These are phyloP conservation scores for Amphipyra tragopoginis DNA, from an alignment of 2,888 invertebrate genomes.

Conservation along the genomic window DNA sequence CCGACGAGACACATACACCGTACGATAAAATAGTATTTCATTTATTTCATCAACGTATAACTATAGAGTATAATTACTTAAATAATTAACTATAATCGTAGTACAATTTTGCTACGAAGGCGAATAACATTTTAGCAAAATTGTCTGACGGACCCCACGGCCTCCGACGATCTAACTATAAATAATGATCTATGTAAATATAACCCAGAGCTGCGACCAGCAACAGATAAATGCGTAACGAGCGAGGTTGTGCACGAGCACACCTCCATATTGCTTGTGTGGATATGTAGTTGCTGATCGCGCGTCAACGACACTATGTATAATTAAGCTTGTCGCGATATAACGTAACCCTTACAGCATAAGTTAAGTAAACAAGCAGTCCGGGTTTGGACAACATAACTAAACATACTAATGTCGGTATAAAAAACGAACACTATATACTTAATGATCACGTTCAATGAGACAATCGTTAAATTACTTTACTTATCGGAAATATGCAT, in stretches of 20 bases:
- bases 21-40: slow-evolving; percentile 78
- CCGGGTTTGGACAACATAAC: slow-evolving; percentile 21
- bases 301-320: slow-evolving; percentile 17
- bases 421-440: slow-evolving; percentile 6
- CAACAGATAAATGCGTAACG: slow-evolving; percentile 28
- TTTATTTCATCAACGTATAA: slow-evolving; percentile 69
- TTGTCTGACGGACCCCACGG: slow-evolving; percentile 20
- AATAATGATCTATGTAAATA: slow-evolving; percentile 20
- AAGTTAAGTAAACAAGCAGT: slow-evolving; percentile 52
- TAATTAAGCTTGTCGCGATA: slow-evolving; percentile 39
- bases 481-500: background rate
- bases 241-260: slow-evolving; percentile 7
- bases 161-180: slow-evolving; percentile 17
- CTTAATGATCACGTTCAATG: too few relatives aligned
- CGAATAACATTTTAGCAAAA: slow-evolving; percentile 33
- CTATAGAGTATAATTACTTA: slow-evolving; percentile 71
- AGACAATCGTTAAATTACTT: slow-evolving; percentile 1
- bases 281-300: slow-evolving; percentile 31
- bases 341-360: slow-evolving; percentile 31
- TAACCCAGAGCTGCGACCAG: slow-evolving; percentile 22
- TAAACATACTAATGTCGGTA: slow-evolving; percentile 17
- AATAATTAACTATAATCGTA: slow-evolving; percentile 58
- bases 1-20: slow-evolving; percentile 83
- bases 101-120: slow-evolving; percentile 40
- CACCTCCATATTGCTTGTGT: slow-evolving; percentile 16